phyloP scores from a whole-genome alignment of 2,797 vertebrate genomes.

The Acanthis flammea region DNA sequence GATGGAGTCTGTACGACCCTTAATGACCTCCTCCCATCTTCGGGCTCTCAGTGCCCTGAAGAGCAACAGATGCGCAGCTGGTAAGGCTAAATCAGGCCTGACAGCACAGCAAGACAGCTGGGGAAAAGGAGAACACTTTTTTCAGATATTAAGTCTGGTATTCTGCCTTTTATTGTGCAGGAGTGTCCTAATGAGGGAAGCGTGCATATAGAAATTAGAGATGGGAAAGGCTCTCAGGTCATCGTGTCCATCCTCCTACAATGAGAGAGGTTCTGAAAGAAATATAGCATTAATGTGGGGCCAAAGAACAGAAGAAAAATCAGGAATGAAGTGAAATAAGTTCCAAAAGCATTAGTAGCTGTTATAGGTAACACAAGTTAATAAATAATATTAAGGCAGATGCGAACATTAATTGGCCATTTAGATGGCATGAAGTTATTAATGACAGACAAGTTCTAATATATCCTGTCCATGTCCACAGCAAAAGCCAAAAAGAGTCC shows the following conservation, averaged over 20 bases:
- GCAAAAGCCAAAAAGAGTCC: constrained; percentile 20
- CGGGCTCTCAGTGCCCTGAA: background rate
- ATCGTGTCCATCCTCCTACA: constrained; percentile 23
- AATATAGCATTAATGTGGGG: background rate
- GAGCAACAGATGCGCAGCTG: background rate
- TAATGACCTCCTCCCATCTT: constrained; percentile 25
- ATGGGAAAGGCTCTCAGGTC: constrained; percentile 37
- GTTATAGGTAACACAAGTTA: background rate
- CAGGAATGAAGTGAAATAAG: constrained; percentile 30
- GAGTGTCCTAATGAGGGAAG: constrained; percentile 42
- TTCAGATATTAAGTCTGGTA: constrained; percentile 8
- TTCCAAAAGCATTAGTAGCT: constrained; percentile 11
- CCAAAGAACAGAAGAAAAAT: constrained; percentile 22
- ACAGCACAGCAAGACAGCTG: background rate
- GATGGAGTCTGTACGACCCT: background rate
- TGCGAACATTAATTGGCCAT: constrained; percentile 42
- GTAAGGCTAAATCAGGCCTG: constrained; percentile 32
- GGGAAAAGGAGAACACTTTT: constrained; percentile 1
- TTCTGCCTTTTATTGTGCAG: constrained; percentile 47
- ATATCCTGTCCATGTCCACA: constrained; percentile 10
- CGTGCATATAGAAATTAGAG: constrained; percentile 48
- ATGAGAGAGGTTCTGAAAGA: background rate
- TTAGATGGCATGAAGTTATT: constrained; percentile 17
- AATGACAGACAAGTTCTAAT: constrained; percentile 44
- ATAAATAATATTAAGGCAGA: constrained; percentile 48